These are phyloP conservation scores for Morus bassanus DNA, from an alignment of 2,797 vertebrate species.

Conservation along the genomic window DNA sequence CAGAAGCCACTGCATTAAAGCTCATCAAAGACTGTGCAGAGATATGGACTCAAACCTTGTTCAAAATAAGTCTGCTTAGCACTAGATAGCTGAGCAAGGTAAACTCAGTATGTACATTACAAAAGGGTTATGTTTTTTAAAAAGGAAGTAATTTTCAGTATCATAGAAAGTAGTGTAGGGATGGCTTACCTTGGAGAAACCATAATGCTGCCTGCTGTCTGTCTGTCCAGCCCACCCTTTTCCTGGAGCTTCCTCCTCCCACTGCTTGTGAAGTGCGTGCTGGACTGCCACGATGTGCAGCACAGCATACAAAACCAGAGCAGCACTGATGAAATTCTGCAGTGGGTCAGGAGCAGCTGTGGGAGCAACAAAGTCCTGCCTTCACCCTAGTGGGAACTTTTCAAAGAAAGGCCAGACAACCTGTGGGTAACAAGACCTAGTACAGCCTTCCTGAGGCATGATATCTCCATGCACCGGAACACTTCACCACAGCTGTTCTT, in stretches of 20 bases:
- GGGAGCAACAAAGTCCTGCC: not conserved
- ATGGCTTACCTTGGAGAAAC: not conserved
- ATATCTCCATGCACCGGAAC: not conserved
- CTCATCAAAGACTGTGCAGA: slow-evolving; percentile 2
- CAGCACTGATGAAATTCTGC: not conserved
- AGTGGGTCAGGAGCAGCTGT: not conserved
- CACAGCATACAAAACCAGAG: not conserved
- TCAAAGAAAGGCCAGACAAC: not conserved
- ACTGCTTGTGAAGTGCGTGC: not conserved
- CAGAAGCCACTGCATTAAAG: slow-evolving; percentile 28
- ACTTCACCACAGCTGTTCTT: not conserved
- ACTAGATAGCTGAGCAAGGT: not conserved
- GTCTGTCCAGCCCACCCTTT: not conserved
- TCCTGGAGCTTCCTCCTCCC: not conserved
- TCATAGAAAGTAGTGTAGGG: not conserved
- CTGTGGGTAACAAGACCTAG: not conserved
- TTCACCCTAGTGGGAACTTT: not conserved
- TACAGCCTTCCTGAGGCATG: not conserved
- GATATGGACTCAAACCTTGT: not conserved
- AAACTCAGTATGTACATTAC: not conserved
- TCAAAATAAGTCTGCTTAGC: slow-evolving; percentile 43
- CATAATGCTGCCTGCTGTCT: not conserved
- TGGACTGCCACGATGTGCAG: not conserved
- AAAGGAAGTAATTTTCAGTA: not conserved
- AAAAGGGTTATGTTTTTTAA: not conserved